Evolutionary conservation across 2,113 vertebrate species (phyloP).

Genomic region (Odocoileus hemionus): DNA sequence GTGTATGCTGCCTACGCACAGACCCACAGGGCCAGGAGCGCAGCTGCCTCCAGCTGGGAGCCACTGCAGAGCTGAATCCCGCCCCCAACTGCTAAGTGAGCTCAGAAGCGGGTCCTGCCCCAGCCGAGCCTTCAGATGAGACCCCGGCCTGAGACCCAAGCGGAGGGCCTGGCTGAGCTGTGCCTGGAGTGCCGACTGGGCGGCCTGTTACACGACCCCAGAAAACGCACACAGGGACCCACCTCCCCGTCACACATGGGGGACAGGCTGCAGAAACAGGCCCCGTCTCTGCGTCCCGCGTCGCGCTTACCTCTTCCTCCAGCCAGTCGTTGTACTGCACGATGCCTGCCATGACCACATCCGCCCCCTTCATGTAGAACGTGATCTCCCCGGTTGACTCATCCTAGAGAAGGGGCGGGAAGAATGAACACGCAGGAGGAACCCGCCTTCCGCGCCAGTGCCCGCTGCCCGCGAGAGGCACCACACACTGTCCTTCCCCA

Average conservation of each 20-base stretch:
- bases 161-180: background rate
- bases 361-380: conserved; percentile 98
- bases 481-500: accelerated
- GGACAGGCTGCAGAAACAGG: accelerated
- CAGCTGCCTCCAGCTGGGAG: background rate
- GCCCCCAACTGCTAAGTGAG: accelerated
- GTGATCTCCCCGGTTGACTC: conserved; percentile 96
- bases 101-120: background rate
- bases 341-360: conserved; percentile 96
- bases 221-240: accelerated
- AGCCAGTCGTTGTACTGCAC: conserved; percentile 99
- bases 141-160: background rate
- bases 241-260: accelerated
- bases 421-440: background rate
- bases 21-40: accelerated
- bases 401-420: conserved; percentile 81
- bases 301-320: conserved; percentile 90
- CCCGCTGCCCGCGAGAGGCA: accelerated
- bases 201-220: accelerated
- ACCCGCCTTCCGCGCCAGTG: accelerated
- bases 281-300: accelerated
- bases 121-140: background rate
- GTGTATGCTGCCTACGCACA: accelerated
- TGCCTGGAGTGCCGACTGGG: background rate
- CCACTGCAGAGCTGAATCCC: background rate